phyloP scores from a whole-genome alignment of 2,113 vertebrate species.

The Upupa epops region DNA sequence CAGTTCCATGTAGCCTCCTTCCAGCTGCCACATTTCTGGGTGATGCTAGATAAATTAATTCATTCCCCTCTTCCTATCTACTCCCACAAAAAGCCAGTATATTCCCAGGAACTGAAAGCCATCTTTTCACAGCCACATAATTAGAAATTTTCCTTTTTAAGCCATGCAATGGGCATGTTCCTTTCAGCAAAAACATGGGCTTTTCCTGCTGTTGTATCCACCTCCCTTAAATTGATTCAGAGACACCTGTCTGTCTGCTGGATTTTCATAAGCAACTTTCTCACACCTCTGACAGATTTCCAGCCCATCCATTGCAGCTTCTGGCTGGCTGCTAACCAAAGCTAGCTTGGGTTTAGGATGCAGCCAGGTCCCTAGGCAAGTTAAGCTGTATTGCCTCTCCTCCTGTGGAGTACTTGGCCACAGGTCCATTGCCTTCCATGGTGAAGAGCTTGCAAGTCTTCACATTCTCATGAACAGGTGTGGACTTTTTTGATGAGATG shows the following conservation, averaged over 20 bases:
- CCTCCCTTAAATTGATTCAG: neutral
- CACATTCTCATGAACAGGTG: conserved; percentile 61
- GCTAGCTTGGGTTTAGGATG: conserved; percentile 52
- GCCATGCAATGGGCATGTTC: neutral
- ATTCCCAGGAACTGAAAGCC: neutral
- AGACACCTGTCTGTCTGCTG: neutral
- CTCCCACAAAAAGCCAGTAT: neutral
- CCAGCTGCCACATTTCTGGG: neutral
- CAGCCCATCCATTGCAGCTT: neutral
- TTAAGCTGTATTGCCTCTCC: conserved; percentile 70
- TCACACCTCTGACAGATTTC: neutral
- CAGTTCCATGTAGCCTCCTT: neutral
- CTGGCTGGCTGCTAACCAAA: conserved; percentile 23
- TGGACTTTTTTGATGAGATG: conserved; percentile 82
- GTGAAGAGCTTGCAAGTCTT: conserved; percentile 69
- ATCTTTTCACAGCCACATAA: neutral
- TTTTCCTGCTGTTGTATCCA: neutral
- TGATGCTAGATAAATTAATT: neutral
- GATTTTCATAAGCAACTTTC: conserved; percentile 5
- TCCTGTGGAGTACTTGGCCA: conserved; percentile 55
- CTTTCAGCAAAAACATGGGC: neutral
- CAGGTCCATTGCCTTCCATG: conserved; percentile 70
- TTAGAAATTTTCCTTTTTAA: neutral
- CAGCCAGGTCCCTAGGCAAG: conserved; percentile 71
- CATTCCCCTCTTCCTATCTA: neutral